Evolutionary conservation across 2,113 vertebrate species (phyloP).

Genomic region (Stegostoma tigrinum): DNA sequence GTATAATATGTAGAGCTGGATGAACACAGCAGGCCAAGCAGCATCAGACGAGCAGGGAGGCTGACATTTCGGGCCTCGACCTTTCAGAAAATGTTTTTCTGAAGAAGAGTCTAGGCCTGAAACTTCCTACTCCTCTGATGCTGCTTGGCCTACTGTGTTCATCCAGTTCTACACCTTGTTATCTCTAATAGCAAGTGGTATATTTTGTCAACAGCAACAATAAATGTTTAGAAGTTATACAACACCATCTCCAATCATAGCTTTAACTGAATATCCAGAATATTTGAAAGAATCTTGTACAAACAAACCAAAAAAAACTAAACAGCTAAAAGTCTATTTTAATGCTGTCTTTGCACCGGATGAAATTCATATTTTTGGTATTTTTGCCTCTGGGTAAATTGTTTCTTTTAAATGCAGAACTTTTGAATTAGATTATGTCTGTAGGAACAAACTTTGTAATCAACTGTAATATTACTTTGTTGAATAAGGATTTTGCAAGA

Average conservation of each 20-base stretch:
- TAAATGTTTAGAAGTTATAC: not conserved
- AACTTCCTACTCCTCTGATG: too few species aligned
- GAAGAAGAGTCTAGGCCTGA: too few species aligned
- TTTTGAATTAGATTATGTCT: not conserved
- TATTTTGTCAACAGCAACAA: not conserved
- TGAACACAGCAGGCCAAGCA: too few species aligned
- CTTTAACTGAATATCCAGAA: not conserved
- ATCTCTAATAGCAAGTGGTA: too few species aligned
- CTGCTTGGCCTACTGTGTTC: too few species aligned
- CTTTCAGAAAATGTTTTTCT: too few species aligned
- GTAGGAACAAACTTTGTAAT: not conserved
- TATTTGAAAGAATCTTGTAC: not conserved
- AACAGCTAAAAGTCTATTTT: not conserved
- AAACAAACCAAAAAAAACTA: not conserved
- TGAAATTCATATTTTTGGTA: not conserved
- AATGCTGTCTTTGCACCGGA: not conserved
- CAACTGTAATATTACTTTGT: not conserved
- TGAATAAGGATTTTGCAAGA: not conserved
- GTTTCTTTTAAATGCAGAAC: not conserved
- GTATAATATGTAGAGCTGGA: too few species aligned
- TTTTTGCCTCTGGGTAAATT: not conserved
- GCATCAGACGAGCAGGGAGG: too few species aligned
- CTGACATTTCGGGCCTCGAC: too few species aligned
- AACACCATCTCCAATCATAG: not conserved
- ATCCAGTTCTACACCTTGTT: too few species aligned